Evolutionary conservation across 2,113 vertebrate species (phyloP).

Genomic region (Percopsis transmontana): DNA sequence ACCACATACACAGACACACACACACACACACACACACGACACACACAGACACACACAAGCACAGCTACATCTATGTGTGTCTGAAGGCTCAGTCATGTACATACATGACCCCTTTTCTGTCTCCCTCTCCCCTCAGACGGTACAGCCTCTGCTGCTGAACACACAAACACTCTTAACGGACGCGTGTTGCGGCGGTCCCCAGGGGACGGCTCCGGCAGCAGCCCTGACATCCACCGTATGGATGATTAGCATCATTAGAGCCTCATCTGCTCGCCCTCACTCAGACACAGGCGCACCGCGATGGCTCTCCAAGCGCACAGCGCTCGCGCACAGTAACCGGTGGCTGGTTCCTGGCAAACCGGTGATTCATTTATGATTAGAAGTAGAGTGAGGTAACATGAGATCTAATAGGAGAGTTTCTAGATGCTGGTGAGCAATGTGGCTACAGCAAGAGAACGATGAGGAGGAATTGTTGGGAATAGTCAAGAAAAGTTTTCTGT

Average conservation of each 20-base stretch:
- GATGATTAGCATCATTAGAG: conserved; percentile 67
- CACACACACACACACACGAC: neutral
- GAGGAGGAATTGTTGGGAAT: neutral
- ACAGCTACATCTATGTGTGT: neutral
- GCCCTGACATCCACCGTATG: conserved; percentile 56
- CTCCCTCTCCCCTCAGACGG: conserved; percentile 8
- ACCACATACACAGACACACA: too few species aligned
- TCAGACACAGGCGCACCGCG: neutral
- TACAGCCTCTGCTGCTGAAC: conserved; percentile 26
- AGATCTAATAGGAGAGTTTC: conserved; percentile 6
- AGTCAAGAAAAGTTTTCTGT: too few species aligned
- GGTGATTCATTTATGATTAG: conserved; percentile 50
- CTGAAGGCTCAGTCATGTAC: conserved; percentile 1
- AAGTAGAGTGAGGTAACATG: conserved; percentile 41
- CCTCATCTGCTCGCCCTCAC: conserved; percentile 52
- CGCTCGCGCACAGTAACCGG: conserved; percentile 45
- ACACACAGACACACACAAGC: neutral
- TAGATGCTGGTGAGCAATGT: conserved; percentile 15
- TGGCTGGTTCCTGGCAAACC: conserved; percentile 36
- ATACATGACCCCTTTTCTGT: conserved; percentile 13
- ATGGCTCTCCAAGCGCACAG: conserved; percentile 46
- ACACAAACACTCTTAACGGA: conserved; percentile 53
- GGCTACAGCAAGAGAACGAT: neutral
- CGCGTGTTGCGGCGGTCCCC: conserved; percentile 39
- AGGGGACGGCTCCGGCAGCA: conserved; percentile 40